These are phyloP conservation scores for Sycophila texana DNA, from an alignment of 2,888 invertebrate species.

Conservation along the genomic window DNA sequence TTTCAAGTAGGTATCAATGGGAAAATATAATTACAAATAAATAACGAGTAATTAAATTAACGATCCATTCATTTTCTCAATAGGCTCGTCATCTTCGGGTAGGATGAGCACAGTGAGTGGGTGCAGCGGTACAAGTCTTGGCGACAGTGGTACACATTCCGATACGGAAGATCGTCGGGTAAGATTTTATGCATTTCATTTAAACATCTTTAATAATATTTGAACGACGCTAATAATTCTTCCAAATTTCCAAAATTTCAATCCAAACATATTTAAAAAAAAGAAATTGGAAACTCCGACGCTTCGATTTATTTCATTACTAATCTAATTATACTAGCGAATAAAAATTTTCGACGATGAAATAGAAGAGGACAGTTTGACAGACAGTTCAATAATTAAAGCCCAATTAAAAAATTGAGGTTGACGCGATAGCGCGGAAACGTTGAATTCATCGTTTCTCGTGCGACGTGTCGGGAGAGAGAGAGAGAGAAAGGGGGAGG, in stretches of 20 bases:
- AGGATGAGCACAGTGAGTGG: conserved; percentile 86
- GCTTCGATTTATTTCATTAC: no score
- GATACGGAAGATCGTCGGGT: conserved; percentile 86
- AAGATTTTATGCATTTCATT: conserved; percentile 36
- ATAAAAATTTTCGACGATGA: background rate
- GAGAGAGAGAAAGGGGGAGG: no score
- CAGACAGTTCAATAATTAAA: no score
- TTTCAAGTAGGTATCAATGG: conserved; percentile 78
- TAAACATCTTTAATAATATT: background rate
- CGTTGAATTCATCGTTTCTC: no score
- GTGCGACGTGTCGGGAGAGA: no score
- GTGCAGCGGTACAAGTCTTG: conserved; percentile 86
- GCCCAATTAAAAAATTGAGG: no score
- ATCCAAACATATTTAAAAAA: no score
- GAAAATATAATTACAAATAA: background rate
- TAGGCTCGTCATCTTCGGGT: conserved; percentile 87
- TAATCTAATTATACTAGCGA: background rate
- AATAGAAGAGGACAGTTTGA: no score
- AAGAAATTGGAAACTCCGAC: no score
- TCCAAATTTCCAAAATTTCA: no score
- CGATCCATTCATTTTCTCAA: conserved; percentile 68
- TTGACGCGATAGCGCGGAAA: no score
- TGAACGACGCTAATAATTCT: no score
- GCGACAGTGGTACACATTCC: conserved; percentile 91
- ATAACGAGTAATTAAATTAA: conserved; percentile 65